Conservation (phyloP, 1,140 invertebrate genomes). For the Aphaenogaster ashmeadi region DNA sequence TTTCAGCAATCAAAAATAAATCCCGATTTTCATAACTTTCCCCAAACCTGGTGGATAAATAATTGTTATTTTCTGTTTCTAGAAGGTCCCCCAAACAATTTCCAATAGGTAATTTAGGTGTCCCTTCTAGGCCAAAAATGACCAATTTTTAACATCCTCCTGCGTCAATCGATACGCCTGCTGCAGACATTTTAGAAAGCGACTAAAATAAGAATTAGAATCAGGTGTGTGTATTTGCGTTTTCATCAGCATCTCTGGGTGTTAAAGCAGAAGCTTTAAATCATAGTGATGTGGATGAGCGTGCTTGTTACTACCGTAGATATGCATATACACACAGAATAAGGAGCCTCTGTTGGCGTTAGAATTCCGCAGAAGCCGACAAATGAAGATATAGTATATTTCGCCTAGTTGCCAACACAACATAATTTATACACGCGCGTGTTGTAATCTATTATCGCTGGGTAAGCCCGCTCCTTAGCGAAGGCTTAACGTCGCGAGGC, state of each 20-base stretch:
- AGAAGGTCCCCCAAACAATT: too few relatives aligned
- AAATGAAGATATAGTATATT: slow-evolving; percentile 37
- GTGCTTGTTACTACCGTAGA: background rate
- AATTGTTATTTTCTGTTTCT: too few relatives aligned
- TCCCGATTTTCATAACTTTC: too few relatives aligned
- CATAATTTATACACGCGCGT: slow-evolving; percentile 1
- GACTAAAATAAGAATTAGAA: background rate
- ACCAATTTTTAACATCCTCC: too few relatives aligned
- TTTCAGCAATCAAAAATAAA: too few relatives aligned
- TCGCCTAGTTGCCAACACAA: background rate
- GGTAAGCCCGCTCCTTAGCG: background rate
- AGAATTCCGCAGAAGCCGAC: slow-evolving; percentile 6
- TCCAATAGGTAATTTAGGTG: too few relatives aligned
- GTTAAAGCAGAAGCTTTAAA: slow-evolving; percentile 8
- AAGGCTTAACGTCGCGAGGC: background rate
- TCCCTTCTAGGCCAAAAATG: too few relatives aligned
- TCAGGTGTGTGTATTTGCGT: background rate
- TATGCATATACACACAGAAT: slow-evolving; percentile 15
- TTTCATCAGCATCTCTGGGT: background rate
- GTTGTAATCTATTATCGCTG: slow-evolving; percentile 36
- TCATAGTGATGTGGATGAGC: background rate
- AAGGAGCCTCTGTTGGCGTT: slow-evolving; percentile 13
- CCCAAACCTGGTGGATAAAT: too few relatives aligned
- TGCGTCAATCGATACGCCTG: background rate
- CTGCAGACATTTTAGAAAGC: background rate